phyloP scores from a whole-genome alignment of 2,888 invertebrate genomes.

The Epiblema foenella region DNA sequence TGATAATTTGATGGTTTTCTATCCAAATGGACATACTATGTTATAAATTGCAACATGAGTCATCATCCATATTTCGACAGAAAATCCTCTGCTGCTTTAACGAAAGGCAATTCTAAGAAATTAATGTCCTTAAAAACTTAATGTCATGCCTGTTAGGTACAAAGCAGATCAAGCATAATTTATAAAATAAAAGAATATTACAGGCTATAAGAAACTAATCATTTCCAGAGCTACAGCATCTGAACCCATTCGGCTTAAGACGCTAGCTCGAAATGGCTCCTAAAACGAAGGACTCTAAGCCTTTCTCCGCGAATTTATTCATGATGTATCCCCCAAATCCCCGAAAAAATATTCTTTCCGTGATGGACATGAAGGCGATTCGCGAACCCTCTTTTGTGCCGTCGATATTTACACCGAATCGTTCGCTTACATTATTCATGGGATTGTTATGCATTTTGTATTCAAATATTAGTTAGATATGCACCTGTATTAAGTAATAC shows the following conservation, averaged over 20 bases:
- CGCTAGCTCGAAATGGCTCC: conserved; percentile 49
- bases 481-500: conserved; percentile 34
- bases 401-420: conserved; percentile 51
- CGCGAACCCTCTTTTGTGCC: conserved; percentile 48
- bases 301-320: conserved; percentile 61
- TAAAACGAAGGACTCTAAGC: conserved; percentile 59
- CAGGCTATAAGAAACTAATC: neutral
- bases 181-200: neutral
- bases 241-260: conserved; percentile 20
- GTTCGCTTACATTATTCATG: conserved; percentile 52
- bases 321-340: conserved; percentile 59
- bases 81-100: too few species aligned
- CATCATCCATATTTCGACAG: too few species aligned
- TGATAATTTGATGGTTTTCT: too few species aligned
- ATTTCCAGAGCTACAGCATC: neutral
- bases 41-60: too few species aligned
- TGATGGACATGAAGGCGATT: conserved; percentile 53
- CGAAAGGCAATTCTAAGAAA: too few species aligned
- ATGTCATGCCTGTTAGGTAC: too few species aligned
- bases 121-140: too few species aligned
- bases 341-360: conserved; percentile 48
- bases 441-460: conserved; percentile 46
- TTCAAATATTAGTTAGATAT: conserved; percentile 43
- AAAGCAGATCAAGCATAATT: neutral
- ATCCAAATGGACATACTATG: too few species aligned